Base-by-base conservation (phyloP, 2,888 invertebrate genomes). In the Caenorhabditis becei region DNA sequence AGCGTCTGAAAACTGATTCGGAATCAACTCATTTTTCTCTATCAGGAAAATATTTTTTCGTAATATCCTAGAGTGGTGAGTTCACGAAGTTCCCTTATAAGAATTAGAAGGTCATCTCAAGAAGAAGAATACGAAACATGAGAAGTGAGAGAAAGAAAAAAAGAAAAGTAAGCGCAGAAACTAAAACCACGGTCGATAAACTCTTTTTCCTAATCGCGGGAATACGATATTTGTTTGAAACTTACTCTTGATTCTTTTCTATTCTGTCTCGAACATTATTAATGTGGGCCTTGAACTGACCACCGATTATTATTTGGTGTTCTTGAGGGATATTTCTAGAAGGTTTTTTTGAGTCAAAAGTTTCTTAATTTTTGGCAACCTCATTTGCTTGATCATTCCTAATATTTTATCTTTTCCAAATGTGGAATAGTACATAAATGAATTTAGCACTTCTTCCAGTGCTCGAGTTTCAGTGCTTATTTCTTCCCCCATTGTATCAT, bases 391-490 rank as follows among this genome's bases (percentile, higher is more conserved):
- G 24, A 83, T 23, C 47, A 67, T 79, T 61, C 18, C 49, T 24
- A 85, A 37, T 0, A 83, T 77, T 58, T 86, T 80, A 23, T 83
- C 82, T 44, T 72, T 69, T 24, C 84, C 86, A 53, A 82, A 83
- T 14, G 79, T 78, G 56, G 81, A 66, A 69, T 89, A 89, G 58
- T 82, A 89, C 8, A 72, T 63, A 20, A 89, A 83, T n/a, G 88
- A 88, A 65, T 89, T 89, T 35, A 89, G 51, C 14, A 89, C 88
- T 63, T 86, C 77, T 61, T 86, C 87, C 1, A 83, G 66, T 14
- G 85, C 83, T 32, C 80, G 61, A 5, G 82, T 65, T 70, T 88
- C 88, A 28, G 77, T 75, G 10, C 47, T 47, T 1, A 74, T 23
- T n/a, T n/a, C n/a, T n/a, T n/a, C n/a, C n/a, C n/a, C n/a, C n/a